Evolutionary conservation across 2,888 invertebrate genomes (phyloP), one percentile per base, ranked within the genome.

Genomic region (Myopa testacea): DNA sequence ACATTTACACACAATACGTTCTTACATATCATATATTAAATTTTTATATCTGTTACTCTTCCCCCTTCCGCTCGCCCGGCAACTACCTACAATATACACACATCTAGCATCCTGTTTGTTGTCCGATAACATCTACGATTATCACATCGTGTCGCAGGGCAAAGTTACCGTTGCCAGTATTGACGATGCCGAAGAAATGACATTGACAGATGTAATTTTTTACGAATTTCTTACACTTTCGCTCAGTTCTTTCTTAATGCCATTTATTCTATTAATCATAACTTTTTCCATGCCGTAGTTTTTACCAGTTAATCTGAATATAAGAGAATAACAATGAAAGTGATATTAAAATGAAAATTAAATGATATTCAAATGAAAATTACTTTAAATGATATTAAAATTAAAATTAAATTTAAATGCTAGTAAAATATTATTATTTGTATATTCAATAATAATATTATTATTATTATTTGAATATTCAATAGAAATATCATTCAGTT

Each of bases 61-160:
- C 55, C 45, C 45, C 45, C 7, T 45, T 45, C 45, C 55, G 5
- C 55, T 5, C 55, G 55, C 55, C 55, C 55, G 5, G 5, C 55
- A 55, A 73, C 62, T 3, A 62, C 70, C 76, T 26, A 75, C 79
- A 77, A 4, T 5, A 19, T 16, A n/a, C 34, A 26, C 37, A 65
- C 37, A 62, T 40, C 81, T 86, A 89, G 89, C 85, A 3, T 34
- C 62, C 83, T 93, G 95, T 92, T 90, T 93, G 89, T 93, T 96
- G 90, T 92, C 92, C 88, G 92, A 95, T 90, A 94, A 96, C 91
- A 90, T 96, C 91, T 90, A 92, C 90, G 95, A 95, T 90, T 98
- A 97, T 93, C 91, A 93, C 92, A 96, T 95, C 93, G 93, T 97
- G 90, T 94, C 97, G 90, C 98, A 98, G 93, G 98, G 98, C 91